A percentile compares a stretch with the other conserved stretches of the same genome.
These are phyloP conservation scores for Cardiocondyla obscurior DNA, from an alignment of 1,140 invertebrate genomes.

Conservation along the genomic window DNA sequence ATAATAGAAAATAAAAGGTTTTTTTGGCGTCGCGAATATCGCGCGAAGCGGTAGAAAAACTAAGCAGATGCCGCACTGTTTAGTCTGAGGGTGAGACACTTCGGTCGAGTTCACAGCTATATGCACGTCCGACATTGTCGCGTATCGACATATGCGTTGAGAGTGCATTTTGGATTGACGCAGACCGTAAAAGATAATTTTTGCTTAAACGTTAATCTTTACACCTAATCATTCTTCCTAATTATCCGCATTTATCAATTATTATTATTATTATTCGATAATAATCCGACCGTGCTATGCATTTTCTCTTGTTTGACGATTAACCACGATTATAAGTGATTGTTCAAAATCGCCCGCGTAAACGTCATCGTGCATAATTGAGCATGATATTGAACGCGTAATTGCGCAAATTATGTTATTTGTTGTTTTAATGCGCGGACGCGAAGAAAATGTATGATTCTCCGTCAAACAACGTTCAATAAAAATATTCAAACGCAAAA, in stretches of 20 bases:
- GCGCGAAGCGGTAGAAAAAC: constrained; percentile 9
- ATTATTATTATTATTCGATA: background rate
- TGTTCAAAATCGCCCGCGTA: constrained; percentile 27
- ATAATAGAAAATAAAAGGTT: constrained; percentile 54
- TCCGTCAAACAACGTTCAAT: background rate
- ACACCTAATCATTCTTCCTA: background rate
- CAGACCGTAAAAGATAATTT: background rate
- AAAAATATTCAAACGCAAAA: background rate
- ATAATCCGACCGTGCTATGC: constrained; percentile 11
- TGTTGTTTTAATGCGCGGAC: background rate
- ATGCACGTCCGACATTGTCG: background rate
- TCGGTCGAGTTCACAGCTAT: background rate
- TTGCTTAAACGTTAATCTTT: background rate
- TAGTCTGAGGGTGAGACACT: constrained; percentile 39
- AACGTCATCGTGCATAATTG: constrained; percentile 10
- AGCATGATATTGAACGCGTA: constrained; percentile 18
- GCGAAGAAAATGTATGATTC: background rate
- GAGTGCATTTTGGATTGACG: constrained; percentile 7
- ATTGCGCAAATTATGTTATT: background rate
- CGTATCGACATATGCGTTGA: constrained; percentile 1
- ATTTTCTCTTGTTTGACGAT: constrained; percentile 24
- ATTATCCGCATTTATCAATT: constrained; percentile 29
- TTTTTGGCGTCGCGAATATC: constrained; percentile 18
- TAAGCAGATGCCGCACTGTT: constrained; percentile 29
- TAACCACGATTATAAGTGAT: constrained; percentile 5